Conservation (phyloP, 2,888 invertebrate species). For the Orchesella flavescens region DNA sequence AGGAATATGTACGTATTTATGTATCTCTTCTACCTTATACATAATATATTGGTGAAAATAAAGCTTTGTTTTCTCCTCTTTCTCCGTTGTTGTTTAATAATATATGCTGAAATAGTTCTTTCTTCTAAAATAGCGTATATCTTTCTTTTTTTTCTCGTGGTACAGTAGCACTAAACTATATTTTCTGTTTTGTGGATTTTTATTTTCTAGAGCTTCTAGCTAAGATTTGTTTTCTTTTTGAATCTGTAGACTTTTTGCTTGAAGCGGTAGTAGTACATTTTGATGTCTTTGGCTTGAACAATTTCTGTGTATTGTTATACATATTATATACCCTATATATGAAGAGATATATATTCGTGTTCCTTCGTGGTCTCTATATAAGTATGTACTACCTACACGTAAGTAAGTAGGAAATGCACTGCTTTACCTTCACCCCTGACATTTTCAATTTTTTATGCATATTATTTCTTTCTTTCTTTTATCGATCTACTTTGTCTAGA, state of each 20-base stretch:
- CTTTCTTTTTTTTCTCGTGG: neutral
- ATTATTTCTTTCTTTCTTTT: neutral
- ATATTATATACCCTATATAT: slow-evolving; percentile 23
- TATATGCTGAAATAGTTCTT: slow-evolving; percentile 8
- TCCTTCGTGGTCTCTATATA: slow-evolving; percentile 2
- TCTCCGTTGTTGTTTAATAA: neutral
- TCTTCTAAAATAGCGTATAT: slow-evolving; percentile 52
- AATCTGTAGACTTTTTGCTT: slow-evolving; percentile 21
- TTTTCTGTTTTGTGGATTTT: slow-evolving; percentile 14
- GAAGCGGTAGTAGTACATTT: slow-evolving; percentile 17
- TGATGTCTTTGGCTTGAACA: slow-evolving; percentile 62
- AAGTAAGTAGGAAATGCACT: slow-evolving; percentile 16
- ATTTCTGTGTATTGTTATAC: slow-evolving; percentile 32
- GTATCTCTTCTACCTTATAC: neutral
- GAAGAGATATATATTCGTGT: slow-evolving; percentile 15
- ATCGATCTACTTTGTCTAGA: slow-evolving; percentile 6
- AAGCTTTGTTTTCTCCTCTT: slow-evolving; percentile 43
- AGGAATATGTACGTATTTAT: slow-evolving; percentile 5
- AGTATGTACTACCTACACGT: neutral
- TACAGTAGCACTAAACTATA: neutral
- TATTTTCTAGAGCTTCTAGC: neutral
- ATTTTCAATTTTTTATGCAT: slow-evolving; percentile 6
- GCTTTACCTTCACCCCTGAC: slow-evolving; percentile 19
- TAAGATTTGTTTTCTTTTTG: neutral
- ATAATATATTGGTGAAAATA: slow-evolving; percentile 52